Percentiles rank a stretch among this genome's conserved stretches.
phyloP scores from a whole-genome alignment of 2,797 vertebrate genomes.

The Sebastes wilsoni region DNA sequence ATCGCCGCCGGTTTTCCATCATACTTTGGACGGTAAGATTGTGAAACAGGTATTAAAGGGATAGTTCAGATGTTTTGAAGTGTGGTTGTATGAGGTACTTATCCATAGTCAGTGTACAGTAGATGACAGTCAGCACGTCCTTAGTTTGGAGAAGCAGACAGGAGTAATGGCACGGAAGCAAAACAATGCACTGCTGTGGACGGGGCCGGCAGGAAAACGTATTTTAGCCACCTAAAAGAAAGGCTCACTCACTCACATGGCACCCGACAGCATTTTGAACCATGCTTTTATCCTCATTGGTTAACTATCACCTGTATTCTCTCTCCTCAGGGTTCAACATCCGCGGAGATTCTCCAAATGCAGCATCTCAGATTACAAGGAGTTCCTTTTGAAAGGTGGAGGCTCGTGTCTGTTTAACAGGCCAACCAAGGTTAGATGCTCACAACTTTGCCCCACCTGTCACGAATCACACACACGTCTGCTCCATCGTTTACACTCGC shows the following conservation, averaged over 20 bases:
- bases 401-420: constrained; percentile 97
- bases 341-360: constrained; percentile 96
- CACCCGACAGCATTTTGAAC: neutral
- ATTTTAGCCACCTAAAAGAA: no score
- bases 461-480: neutral
- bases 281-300: neutral
- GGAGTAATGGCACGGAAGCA: no score
- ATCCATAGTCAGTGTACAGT: no score
- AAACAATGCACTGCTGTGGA: no score
- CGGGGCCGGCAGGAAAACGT: no score
- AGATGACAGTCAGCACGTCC: no score
- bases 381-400: constrained; percentile 94
- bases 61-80: no score
- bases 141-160: no score
- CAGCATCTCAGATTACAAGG: constrained; percentile 95
- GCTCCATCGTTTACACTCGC: neutral
- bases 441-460: neutral
- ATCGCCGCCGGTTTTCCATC: neutral
- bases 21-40: neutral
- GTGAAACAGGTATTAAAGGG: neutral
- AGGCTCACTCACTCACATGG: neutral
- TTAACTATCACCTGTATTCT: constrained; percentile 23
- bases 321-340: constrained; percentile 87
- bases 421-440: constrained; percentile 89
- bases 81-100: no score